A percentile compares a stretch with the other conserved stretches of the same genome.
Evolutionary conservation across 2,797 vertebrate genomes (phyloP).

Genomic region (Chelidonichthys spinosus): DNA sequence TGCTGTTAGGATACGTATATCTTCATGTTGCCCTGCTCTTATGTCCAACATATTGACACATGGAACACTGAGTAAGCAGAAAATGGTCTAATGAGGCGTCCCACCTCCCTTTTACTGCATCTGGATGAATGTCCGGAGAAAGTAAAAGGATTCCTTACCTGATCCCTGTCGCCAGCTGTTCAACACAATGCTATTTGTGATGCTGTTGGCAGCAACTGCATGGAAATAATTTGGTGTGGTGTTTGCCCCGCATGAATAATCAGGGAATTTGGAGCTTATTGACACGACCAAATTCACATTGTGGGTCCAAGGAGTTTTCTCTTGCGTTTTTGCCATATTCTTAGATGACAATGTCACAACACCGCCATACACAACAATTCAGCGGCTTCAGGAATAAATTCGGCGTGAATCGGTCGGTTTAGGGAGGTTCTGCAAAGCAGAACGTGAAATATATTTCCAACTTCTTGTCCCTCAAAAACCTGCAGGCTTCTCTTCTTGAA

Average conservation of each 20-base stretch:
- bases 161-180: constrained; percentile 39
- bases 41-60: constrained; percentile 16
- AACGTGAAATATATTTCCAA: neutral
- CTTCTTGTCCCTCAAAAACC: constrained; percentile 3
- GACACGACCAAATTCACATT: constrained; percentile 16
- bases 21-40: constrained; percentile 4
- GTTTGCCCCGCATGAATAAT: constrained; percentile 26
- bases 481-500: constrained; percentile 8
- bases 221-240: constrained; percentile 19
- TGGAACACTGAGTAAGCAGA: neutral
- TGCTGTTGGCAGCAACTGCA: constrained; percentile 35
- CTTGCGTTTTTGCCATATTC: neutral
- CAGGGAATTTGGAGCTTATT: constrained; percentile 20
- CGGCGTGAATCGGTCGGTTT: neutral
- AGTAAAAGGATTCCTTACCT: constrained; percentile 9
- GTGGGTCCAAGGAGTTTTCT: constrained; percentile 9
- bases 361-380: neutral
- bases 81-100: constrained; percentile 26
- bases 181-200: constrained; percentile 18
- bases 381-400: constrained; percentile 1
- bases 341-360: neutral
- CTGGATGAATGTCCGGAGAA: constrained; percentile 12
- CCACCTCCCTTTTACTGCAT: neutral
- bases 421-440: constrained; percentile 1
- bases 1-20: neutral